Percentiles rank a stretch among this genome's conserved stretches.
Conservation (phyloP, 2,888 invertebrate species). For the Caradrina kadenii region DNA sequence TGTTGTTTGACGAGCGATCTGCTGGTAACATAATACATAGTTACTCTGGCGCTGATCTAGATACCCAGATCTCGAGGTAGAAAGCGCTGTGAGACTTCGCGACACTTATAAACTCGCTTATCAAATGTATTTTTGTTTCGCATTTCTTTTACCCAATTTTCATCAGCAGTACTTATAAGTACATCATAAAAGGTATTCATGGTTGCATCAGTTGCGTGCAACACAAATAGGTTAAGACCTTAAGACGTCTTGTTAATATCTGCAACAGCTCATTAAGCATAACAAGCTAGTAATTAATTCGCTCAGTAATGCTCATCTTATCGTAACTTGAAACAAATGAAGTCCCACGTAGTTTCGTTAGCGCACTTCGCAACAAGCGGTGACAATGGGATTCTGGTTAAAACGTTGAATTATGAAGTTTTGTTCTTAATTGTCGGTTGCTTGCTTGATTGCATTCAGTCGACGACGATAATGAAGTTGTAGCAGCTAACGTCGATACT, state of each 20-base stretch:
- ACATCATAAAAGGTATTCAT: constrained; percentile 13
- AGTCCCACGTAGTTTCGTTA: constrained; percentile 73
- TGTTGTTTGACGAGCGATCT: constrained; percentile 69
- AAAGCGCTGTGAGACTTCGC: constrained; percentile 71
- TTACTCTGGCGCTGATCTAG: constrained; percentile 78
- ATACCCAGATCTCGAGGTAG: constrained; percentile 81
- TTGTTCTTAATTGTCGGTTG: constrained; percentile 77
- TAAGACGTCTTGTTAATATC: constrained; percentile 21
- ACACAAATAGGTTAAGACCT: constrained; percentile 35
- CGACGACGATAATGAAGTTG: constrained; percentile 44
- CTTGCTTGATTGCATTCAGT: constrained; percentile 63
- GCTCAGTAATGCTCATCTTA: constrained; percentile 56
- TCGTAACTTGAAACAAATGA: constrained; percentile 56
- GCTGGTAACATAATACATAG: constrained; percentile 73
- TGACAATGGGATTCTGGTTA: constrained; percentile 73
- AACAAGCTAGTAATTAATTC: constrained; percentile 41
- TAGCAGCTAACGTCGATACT: constrained; percentile 18
- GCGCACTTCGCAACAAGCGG: constrained; percentile 60
- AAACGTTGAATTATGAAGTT: constrained; percentile 62
- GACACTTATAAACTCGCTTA: constrained; percentile 58
- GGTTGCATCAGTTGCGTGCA: constrained; percentile 24
- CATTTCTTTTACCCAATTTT: constrained; percentile 8
- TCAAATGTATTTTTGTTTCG: constrained; percentile 41
- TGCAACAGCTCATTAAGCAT: constrained; percentile 37
- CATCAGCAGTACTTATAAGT: not conserved